These are phyloP conservation scores for Battus philenor DNA, from an alignment of 1,140 invertebrate genomes.

Conservation along the genomic window DNA sequence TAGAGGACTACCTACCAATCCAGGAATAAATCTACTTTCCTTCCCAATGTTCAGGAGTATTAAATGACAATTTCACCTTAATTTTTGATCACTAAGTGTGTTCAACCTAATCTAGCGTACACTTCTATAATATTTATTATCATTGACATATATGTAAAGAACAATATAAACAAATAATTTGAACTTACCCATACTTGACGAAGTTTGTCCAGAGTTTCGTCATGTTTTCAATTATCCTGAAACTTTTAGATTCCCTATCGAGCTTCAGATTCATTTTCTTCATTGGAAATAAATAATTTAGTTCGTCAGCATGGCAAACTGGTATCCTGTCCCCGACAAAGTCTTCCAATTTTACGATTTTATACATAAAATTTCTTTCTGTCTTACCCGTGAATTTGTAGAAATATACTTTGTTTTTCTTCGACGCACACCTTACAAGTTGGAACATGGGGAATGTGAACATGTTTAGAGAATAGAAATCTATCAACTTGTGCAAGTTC, in stretches of 20 bases:
- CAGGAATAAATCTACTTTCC: too few relatives aligned
- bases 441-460: constrained; percentile 24
- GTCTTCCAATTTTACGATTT: constrained; percentile 14
- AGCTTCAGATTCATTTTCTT: constrained; percentile 19
- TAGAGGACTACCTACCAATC: too few relatives aligned
- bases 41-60: too few relatives aligned
- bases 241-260: constrained; percentile 20
- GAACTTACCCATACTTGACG: constrained; percentile 41
- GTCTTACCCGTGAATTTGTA: constrained; percentile 32
- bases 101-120: too few relatives aligned
- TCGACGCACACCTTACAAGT: constrained; percentile 20
- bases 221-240: constrained; percentile 26
- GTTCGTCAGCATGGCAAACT: constrained; percentile 31
- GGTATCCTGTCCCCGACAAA: constrained; percentile 17
- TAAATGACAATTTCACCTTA: too few relatives aligned
- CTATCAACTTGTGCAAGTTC: constrained; percentile 18
- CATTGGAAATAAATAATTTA: constrained; percentile 31
- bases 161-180: too few relatives aligned
- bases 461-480: constrained; percentile 15
- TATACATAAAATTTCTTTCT: constrained; percentile 23
- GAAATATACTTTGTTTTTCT: constrained; percentile 26
- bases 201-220: constrained; percentile 41
- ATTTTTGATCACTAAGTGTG: too few relatives aligned
- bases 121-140: too few relatives aligned
- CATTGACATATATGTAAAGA: too few relatives aligned